These are phyloP conservation scores for Perca flavescens DNA, from an alignment of 2,113 vertebrate genomes.

Conservation along the genomic window DNA sequence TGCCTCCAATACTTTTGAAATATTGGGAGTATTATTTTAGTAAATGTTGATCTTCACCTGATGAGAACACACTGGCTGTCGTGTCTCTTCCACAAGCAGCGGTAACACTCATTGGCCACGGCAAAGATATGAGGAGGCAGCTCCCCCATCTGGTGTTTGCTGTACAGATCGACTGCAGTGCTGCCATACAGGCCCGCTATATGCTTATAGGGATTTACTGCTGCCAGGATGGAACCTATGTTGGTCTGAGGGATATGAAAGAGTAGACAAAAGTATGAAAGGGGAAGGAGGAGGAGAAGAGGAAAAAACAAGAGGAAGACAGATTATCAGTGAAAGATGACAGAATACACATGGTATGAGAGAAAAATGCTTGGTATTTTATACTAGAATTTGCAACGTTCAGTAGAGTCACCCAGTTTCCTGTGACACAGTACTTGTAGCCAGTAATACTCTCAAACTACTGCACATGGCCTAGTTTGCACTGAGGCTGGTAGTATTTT, in stretches of 20 bases:
- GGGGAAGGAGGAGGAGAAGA: not conserved
- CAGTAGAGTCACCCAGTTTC: not conserved
- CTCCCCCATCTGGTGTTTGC: slow-evolving; percentile 91
- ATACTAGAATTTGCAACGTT: not conserved
- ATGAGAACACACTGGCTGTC: slow-evolving; percentile 97
- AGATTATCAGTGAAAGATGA: not conserved
- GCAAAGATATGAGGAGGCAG: slow-evolving; percentile 95
- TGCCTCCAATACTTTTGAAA: not conserved
- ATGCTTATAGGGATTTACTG: slow-evolving; percentile 92
- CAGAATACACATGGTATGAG: not conserved
- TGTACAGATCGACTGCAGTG: slow-evolving; percentile 88
- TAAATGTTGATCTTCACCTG: slow-evolving; percentile 81
- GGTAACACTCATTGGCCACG: slow-evolving; percentile 94
- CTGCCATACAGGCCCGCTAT: slow-evolving; percentile 87
- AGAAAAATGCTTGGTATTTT: not conserved
- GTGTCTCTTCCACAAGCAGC: slow-evolving; percentile 94
- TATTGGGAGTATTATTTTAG: not conserved
- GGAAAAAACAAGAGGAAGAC: not conserved
- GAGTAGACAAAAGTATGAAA: not conserved
- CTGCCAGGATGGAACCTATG: slow-evolving; percentile 93
- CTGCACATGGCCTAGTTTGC: slow-evolving; percentile 60
- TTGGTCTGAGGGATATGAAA: slow-evolving; percentile 85
- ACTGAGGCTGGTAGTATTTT: slow-evolving; percentile 57
- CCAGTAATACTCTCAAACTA: slow-evolving; percentile 25
- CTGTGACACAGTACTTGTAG: slow-evolving; percentile 21